These are phyloP conservation scores for Mesaphorura yosii DNA, from an alignment of 1,140 invertebrate species.

Conservation along the genomic window DNA sequence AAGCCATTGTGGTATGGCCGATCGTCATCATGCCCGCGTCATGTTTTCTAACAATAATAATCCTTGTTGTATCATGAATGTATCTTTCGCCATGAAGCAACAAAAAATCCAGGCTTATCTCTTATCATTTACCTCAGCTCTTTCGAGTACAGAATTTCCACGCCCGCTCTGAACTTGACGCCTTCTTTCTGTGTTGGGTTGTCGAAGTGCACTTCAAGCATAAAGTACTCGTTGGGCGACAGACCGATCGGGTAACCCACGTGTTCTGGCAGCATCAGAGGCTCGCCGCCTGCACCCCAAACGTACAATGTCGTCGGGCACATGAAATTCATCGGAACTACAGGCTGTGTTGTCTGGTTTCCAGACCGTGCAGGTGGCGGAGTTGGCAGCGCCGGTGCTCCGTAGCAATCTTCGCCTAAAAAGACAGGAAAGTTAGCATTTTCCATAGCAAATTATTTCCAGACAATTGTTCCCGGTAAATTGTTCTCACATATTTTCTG, in stretches of 20 bases:
- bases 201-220: conserved; percentile 80
- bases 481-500: not conserved
- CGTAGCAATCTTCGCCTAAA: not conserved
- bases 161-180: conserved; percentile 3
- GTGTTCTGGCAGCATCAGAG: conserved; percentile 53
- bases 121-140: not conserved
- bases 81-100: no score
- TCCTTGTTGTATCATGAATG: no score
- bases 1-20: not conserved
- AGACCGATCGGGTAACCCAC: conserved; percentile 69
- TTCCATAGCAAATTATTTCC: not conserved
- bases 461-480: conserved; percentile 12
- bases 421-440: not conserved
- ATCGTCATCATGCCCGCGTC: not conserved
- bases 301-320: conserved; percentile 19
- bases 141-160: not conserved
- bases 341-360: no score
- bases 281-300: conserved; percentile 22
- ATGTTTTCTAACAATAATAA: not conserved
- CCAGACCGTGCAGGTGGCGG: no score
- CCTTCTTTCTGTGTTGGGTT: conserved; percentile 42
- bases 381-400: not conserved
- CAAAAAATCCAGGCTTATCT: no score
- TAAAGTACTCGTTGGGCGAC: conserved; percentile 52
- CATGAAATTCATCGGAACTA: no score